Evolutionary conservation across 2,113 vertebrate genomes (phyloP).

Genomic region (Tachysurus fulvidraco): DNA sequence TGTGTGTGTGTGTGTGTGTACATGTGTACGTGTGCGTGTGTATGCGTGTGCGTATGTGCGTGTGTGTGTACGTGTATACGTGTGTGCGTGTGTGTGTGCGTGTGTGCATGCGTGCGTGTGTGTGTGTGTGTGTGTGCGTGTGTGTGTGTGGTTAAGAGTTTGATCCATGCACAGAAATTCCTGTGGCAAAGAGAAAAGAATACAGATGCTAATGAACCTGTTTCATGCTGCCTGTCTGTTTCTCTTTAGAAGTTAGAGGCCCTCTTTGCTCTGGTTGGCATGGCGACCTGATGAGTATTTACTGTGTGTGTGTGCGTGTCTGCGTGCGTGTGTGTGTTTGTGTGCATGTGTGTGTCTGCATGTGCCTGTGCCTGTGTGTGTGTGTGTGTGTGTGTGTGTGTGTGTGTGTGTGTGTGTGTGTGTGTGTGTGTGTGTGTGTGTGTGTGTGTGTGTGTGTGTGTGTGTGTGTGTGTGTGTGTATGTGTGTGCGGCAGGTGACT

Average conservation of each 20-base stretch:
- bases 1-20: too few relatives aligned
- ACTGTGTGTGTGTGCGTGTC: neutral
- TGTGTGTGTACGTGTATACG: too few relatives aligned
- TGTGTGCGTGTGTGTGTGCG: too few relatives aligned
- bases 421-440: neutral
- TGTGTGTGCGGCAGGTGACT: neutral
- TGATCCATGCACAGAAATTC: neutral
- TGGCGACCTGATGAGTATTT: neutral
- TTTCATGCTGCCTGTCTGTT: neutral
- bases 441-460: neutral
- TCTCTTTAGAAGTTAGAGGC: slow-evolving; percentile 8
- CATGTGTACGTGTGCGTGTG: too few relatives aligned
- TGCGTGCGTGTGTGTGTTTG: neutral
- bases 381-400: neutral
- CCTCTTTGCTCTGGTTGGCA: neutral
- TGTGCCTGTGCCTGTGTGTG: too few relatives aligned
- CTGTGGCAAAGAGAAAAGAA: slow-evolving; percentile 5
- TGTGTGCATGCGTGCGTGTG: neutral
- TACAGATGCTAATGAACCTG: slow-evolving; percentile 5
- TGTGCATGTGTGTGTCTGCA: too few relatives aligned
- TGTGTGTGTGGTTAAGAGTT: neutral
- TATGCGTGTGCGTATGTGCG: too few relatives aligned
- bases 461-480: neutral
- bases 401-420: neutral
- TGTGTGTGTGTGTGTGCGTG: neutral